These are phyloP conservation scores for Phalacrocorax carbo DNA, from an alignment of 2,113 vertebrate species.

Conservation along the genomic window DNA sequence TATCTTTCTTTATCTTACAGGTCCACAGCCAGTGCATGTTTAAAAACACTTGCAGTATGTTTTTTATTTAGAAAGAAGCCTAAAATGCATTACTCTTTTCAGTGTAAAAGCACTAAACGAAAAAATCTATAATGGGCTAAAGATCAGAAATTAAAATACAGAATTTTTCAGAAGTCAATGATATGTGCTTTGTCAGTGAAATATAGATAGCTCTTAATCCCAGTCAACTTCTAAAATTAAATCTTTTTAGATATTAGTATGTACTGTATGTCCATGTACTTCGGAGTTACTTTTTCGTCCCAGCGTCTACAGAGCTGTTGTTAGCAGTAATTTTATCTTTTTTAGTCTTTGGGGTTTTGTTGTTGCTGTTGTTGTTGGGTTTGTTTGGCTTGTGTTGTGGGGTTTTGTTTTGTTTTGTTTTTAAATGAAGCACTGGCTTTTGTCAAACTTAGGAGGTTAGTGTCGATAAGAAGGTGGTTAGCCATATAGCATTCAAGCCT, in stretches of 20 bases:
- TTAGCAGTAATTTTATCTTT: background rate
- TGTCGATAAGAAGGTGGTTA: background rate
- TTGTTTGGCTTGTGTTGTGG: background rate
- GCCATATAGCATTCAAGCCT: background rate
- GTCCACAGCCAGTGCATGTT: background rate
- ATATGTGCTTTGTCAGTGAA: background rate
- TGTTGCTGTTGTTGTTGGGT: background rate
- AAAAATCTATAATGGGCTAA: background rate
- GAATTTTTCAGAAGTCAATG: background rate
- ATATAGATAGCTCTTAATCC: background rate
- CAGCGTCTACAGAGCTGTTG: background rate
- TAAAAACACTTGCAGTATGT: background rate
- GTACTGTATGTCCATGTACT: background rate
- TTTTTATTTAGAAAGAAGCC: background rate
- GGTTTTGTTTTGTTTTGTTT: background rate
- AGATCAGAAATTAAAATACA: background rate
- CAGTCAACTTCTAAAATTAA: background rate
- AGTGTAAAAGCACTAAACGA: background rate
- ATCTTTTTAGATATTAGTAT: background rate
- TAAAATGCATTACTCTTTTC: background rate
- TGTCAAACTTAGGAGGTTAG: background rate
- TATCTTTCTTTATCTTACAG: background rate
- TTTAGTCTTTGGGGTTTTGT: background rate
- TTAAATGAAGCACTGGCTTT: background rate
- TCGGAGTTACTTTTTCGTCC: background rate